phyloP scores from a whole-genome alignment of 2,113 vertebrate genomes.

The Aleadryas rufinucha region DNA sequence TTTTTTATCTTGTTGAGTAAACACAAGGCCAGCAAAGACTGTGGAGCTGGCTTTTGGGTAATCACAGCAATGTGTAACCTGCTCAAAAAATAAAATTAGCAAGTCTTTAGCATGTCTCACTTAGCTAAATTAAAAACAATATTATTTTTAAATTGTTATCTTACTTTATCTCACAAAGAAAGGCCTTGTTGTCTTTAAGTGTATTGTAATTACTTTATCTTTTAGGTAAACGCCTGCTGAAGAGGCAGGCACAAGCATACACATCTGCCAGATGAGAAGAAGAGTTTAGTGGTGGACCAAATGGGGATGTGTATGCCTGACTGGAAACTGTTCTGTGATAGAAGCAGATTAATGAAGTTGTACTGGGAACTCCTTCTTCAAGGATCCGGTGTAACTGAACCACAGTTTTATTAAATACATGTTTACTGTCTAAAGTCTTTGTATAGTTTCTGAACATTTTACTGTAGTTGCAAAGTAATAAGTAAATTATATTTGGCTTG shows the following conservation, averaged over 20 bases:
- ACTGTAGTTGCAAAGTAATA: constrained; percentile 62
- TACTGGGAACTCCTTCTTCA: constrained; percentile 85
- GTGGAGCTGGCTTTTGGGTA: neutral
- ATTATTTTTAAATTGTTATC: neutral
- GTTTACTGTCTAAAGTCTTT: constrained; percentile 70
- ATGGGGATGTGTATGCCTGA: constrained; percentile 53
- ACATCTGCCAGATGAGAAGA: constrained; percentile 43
- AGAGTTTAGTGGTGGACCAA: constrained; percentile 20
- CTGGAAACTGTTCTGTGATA: constrained; percentile 77
- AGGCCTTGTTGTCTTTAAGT: neutral
- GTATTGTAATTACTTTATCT: neutral
- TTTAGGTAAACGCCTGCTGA: constrained; percentile 91
- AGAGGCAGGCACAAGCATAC: constrained; percentile 77
- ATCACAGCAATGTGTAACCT: neutral
- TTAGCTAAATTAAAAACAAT: neutral
- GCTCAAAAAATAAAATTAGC: neutral
- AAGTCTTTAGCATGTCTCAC: neutral
- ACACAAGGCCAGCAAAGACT: neutral
- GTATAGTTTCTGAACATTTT: constrained; percentile 72
- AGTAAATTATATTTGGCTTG: constrained; percentile 71
- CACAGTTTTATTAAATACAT: constrained; percentile 71
- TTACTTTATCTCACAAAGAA: neutral
- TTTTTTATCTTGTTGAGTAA: neutral
- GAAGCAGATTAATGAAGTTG: constrained; percentile 83
- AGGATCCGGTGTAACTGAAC: constrained; percentile 87